These are phyloP conservation scores for Drosophila micromelanica DNA, from an alignment of 1,140 invertebrate species.

Conservation along the genomic window DNA sequence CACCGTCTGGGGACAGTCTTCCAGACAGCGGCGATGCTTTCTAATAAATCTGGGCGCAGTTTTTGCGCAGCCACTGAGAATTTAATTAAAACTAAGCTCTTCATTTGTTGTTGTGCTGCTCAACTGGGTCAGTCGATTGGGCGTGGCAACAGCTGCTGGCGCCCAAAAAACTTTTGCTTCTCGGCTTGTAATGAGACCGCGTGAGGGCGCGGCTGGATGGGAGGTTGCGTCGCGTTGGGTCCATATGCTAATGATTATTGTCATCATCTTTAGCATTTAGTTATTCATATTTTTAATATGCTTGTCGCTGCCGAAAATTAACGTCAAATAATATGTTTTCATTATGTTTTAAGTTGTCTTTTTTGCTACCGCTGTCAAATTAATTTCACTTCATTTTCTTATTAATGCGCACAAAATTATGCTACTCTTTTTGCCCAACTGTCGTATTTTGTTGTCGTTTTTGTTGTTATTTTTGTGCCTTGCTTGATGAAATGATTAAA, in stretches of 20 bases:
- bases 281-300: constrained; percentile 60
- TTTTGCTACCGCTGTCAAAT: constrained; percentile 37
- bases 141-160: constrained; percentile 20
- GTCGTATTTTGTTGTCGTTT: constrained; percentile 7
- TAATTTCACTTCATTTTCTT: constrained; percentile 65
- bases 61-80: constrained; percentile 45
- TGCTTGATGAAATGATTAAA: constrained; percentile 33
- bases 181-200: constrained; percentile 42
- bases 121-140: constrained; percentile 33
- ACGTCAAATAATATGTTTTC: constrained; percentile 65
- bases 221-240: not conserved
- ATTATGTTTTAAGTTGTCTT: constrained; percentile 47
- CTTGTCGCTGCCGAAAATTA: constrained; percentile 43
- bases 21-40: constrained; percentile 19
- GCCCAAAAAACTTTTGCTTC: constrained; percentile 31
- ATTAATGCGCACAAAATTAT: constrained; percentile 60
- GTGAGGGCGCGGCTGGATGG: not conserved
- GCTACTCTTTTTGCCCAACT: constrained; percentile 29
- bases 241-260: constrained; percentile 63
- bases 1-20: constrained; percentile 8
- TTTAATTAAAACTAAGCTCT: constrained; percentile 71
- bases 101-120: constrained; percentile 36
- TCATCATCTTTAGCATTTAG: constrained; percentile 51
- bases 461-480: constrained; percentile 20
- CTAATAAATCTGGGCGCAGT: constrained; percentile 55